Percentiles rank a stretch among this genome's conserved stretches.
These are phyloP conservation scores for Theristicus caerulescens DNA, from an alignment of 2,113 vertebrate species.

Conservation along the genomic window DNA sequence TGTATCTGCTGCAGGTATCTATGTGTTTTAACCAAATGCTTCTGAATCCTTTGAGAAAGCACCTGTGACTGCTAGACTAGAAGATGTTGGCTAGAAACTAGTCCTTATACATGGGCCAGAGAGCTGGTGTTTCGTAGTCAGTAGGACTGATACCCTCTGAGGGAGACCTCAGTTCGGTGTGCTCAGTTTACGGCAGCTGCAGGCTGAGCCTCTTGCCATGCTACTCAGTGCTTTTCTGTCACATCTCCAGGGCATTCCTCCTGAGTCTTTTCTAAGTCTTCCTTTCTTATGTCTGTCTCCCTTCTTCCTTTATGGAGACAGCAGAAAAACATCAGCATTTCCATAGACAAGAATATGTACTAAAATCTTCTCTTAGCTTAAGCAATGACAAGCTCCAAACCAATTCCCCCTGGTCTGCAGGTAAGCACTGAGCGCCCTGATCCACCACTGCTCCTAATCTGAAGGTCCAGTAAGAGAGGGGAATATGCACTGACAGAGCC, in stretches of 20 bases:
- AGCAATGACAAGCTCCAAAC: background rate
- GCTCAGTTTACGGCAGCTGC: background rate
- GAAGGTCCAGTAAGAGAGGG: background rate
- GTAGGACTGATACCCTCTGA: background rate
- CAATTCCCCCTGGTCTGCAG: background rate
- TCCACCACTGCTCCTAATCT: background rate
- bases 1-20: background rate
- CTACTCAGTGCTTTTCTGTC: background rate
- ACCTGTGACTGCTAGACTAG: background rate
- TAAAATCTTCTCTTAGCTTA: background rate
- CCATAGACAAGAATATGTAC: background rate
- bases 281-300: background rate
- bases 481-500: background rate
- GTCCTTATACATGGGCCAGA: too few relatives aligned
- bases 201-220: background rate
- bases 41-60: background rate
- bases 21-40: background rate
- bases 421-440: background rate
- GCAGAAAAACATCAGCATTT: background rate
- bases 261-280: background rate
- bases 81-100: background rate
- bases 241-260: background rate
- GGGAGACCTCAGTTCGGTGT: background rate
- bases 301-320: background rate
- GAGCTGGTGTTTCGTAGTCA: background rate